Conservation (phyloP, 2,797 vertebrate species). For the Arctocebus calabarensis region DNA sequence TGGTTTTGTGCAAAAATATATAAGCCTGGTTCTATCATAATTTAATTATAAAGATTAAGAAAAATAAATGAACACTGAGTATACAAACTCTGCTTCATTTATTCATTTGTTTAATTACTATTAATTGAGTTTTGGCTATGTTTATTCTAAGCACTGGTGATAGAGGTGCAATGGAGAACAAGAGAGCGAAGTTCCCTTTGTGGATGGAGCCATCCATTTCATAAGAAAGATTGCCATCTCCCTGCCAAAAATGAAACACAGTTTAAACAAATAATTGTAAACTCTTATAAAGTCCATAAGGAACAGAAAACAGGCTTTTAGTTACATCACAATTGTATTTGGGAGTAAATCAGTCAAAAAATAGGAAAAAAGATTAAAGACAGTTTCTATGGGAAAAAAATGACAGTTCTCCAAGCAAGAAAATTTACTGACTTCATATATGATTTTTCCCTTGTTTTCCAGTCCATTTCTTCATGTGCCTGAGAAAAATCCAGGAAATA, state of each 20-base stretch:
- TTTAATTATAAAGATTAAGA: conserved; percentile 2
- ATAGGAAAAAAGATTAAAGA: not conserved
- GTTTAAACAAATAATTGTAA: not conserved
- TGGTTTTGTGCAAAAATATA: not conserved
- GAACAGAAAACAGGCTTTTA: not conserved
- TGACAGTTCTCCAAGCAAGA: not conserved
- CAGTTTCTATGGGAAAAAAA: not conserved
- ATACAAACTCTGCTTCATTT: not conserved
- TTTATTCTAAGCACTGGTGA: not conserved
- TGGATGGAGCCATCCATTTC: not conserved
- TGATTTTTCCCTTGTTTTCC: not conserved
- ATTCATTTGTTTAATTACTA: not conserved
- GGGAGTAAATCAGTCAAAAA: not conserved
- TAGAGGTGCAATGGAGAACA: not conserved
- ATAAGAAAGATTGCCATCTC: not conserved
- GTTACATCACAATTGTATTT: not conserved
- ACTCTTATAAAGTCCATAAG: not conserved
- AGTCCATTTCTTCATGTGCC: not conserved
- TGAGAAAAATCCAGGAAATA: not conserved
- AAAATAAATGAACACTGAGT: not conserved
- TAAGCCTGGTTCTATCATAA: not conserved
- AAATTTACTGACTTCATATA: not conserved
- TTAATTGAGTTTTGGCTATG: not conserved
- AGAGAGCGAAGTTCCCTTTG: not conserved
- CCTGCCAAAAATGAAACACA: not conserved